Evolutionary conservation across 2,113 vertebrate genomes (phyloP).

Genomic region (Brevimyrus niger): DNA sequence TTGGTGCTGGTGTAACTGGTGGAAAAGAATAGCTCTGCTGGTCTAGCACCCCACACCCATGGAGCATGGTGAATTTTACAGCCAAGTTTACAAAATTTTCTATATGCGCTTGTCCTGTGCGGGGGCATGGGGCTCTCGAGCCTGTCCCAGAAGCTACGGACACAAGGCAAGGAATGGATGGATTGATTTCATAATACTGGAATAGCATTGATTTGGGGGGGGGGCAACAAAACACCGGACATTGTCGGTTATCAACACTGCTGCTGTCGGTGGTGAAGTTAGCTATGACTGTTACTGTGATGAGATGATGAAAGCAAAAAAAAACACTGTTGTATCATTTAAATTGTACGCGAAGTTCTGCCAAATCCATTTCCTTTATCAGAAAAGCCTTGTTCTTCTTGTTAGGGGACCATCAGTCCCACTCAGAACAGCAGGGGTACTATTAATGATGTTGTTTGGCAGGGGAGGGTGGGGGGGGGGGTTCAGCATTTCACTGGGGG

Average conservation of each 20-base stretch:
- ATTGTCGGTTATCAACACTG: not conserved
- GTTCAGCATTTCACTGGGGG: constrained; percentile 39
- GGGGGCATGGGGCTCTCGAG: too few species aligned
- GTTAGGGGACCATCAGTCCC: not conserved
- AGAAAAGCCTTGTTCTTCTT: not conserved
- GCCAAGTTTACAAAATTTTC: too few species aligned
- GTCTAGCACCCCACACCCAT: not conserved
- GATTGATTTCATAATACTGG: not conserved
- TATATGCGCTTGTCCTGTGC: too few species aligned
- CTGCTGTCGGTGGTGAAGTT: not conserved
- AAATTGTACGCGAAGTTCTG: not conserved
- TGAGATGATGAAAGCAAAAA: not conserved
- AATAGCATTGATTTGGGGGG: not conserved
- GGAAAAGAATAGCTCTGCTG: not conserved
- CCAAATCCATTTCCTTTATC: not conserved
- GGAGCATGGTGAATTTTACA: too few species aligned
- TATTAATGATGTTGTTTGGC: constrained; percentile 20
- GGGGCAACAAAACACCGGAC: not conserved
- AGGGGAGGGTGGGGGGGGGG: not conserved
- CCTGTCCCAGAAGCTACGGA: too few species aligned
- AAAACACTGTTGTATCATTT: not conserved
- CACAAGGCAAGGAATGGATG: not conserved
- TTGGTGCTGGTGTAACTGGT: not conserved
- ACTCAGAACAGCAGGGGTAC: constrained; percentile 14
- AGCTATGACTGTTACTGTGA: not conserved